phyloP scores from a whole-genome alignment of 2,888 invertebrate species.

The Augiades crinisus region DNA sequence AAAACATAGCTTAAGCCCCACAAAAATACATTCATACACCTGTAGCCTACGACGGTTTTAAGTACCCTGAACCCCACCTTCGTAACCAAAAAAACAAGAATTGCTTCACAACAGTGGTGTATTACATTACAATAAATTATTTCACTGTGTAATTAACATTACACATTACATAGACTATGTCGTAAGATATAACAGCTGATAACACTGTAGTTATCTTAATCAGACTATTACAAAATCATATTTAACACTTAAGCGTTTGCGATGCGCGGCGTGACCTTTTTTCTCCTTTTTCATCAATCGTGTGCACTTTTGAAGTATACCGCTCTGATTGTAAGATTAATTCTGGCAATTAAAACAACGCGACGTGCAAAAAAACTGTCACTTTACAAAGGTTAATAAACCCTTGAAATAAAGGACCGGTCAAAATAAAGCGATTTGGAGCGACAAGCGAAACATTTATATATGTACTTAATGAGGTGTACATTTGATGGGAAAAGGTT shows the following conservation, averaged over 20 bases:
- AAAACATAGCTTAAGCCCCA: no score
- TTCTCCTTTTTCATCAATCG: not conserved
- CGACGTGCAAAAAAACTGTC: slow-evolving; percentile 23
- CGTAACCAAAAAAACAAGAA: no score
- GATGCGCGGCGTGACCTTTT: not conserved
- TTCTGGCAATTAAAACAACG: slow-evolving; percentile 24
- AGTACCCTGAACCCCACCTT: no score
- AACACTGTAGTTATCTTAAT: no score
- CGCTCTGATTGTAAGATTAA: slow-evolving; percentile 26
- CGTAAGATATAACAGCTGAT: no score
- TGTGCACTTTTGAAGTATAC: slow-evolving; percentile 24
- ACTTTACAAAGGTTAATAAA: slow-evolving; percentile 23
- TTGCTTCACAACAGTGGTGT: no score
- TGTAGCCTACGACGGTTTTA: no score
- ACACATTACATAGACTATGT: no score
- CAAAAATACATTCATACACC: no score
- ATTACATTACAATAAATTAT: no score
- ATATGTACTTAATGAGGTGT: not conserved
- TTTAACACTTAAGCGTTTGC: slow-evolving; percentile 15
- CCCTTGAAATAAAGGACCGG: slow-evolving; percentile 17
- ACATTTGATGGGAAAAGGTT: not conserved
- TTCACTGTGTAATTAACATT: no score
- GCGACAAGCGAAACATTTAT: not conserved
- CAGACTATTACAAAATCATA: slow-evolving; percentile 5
- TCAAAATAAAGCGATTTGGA: slow-evolving; percentile 11